Base-by-base conservation (phyloP, 2,888 invertebrate species). In the Oligia strigilis region DNA sequence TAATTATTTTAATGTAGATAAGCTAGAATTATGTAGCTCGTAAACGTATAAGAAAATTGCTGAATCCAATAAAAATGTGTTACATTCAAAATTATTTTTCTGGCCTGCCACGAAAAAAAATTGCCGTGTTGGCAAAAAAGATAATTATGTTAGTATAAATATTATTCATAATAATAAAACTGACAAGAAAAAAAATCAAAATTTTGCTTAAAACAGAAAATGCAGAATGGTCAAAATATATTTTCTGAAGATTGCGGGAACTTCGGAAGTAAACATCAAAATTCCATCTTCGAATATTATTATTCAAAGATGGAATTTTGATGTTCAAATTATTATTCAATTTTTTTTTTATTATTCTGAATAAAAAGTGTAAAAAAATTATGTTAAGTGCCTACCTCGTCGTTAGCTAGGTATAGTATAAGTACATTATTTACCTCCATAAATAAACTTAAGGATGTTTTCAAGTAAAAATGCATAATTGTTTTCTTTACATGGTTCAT, bases 1-100 rank as follows among this genome's bases (percentile, higher is more conserved):
- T 74, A 69, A 62, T 66, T 29, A n/a, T 84, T 72, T 46, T 65
- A 73, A 69, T 46, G 17, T 70, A 73, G 46, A 40, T 70, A 62
- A 65, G 80, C 60, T 82, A 80, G 40, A 43, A 52, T 55, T 70
- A 40, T 49, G 3, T 66, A 74, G 29, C 6, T 74, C 1, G 4
- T 60, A 60, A 58, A 58, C 2, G n/a, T 64, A 4, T n/a, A 14
- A 64, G 8, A 58, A 43, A 58, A 65, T 46, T 52, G 2, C 52
- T 52, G 36, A 14, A 55, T 71, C 14, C 36, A 36, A 46, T 67
- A 70, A 65, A 52, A 46, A 46, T 17, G 0, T 62, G 36, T 66
- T 64, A 62, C 17, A 4, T 67, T 49, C 17, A 64, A 65, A 29
- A 66, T 70, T 11, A 5, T 4, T 62, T 60, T 36, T 81, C 17